Evolutionary conservation across 2,888 invertebrate genomes (phyloP), one percentile per base, ranked within the genome.

Genomic region (Paralinhomoeus sp.): DNA sequence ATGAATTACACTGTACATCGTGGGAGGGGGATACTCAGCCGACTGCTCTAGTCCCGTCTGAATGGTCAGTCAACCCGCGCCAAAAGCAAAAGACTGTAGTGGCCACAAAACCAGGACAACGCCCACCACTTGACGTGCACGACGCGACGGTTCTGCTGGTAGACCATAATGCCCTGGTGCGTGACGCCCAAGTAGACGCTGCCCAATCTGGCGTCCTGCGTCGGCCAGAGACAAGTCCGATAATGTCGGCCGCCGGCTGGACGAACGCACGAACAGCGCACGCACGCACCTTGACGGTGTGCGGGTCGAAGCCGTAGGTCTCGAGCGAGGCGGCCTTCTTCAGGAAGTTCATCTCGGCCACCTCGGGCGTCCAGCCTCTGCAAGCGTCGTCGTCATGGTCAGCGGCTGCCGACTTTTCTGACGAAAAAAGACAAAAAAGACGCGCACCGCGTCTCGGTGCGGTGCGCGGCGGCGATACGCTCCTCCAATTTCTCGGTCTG

Each of bases 261-360:
- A 18, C 38, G 20, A 3, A n/a, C 5, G 12, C 39, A 50, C 55
- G 9, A 41, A 9, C 21, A 18, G 22, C 38, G 20, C 20, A n/a
- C 5, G 12, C 39, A 50, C 55, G 57, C 64, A 83, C 83, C 74
- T 91, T 93, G 27, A 93, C 91, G 47, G 85, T 82, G 71, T 91
- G 87, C 13, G 91, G 93, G 68, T 93, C 91, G 33, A 93, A 81
- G 24, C 91, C 93, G 61, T 91, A 93, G 0, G 91, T 89, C 64
- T 93, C 91, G 45, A 93, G 70, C 51, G 78, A 76, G 52, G 81
- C 78, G 37, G 87, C 83, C 57, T 84, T 78, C 65, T 79, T 79
- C 56, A 93, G 73, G 66, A 93, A 93, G 53, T 78, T 75, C 47
- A 76, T 75, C 68, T 91, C 89, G 0, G 84, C 80, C 56, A 81